Base-by-base conservation (phyloP, 1,140 invertebrate species). In the Meloidogyne floridensis region DNA sequence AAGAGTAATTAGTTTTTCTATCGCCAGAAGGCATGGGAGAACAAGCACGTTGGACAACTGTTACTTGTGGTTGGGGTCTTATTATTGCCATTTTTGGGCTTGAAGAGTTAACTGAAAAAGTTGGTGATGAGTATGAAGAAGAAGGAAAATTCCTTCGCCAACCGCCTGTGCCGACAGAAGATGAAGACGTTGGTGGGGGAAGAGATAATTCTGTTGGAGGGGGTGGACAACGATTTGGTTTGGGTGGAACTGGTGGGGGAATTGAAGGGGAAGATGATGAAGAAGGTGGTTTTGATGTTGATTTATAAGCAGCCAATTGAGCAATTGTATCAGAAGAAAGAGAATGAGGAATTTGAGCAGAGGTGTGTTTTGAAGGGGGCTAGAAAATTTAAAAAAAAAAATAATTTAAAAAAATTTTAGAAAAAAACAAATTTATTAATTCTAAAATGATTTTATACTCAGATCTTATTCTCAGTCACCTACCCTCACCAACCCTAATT, bases 71-170 rank as follows among this genome's bases (percentile, higher is more conserved):
- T 69, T 86, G 85, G 4, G 85, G 85, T 13, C 85, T 72, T 5
- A 87, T 85, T 74, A 86, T 79, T 11, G 86, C 84, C 9, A 87
- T 77, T 70, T 87, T 86, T n/a, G 85, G 77, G 6, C 0, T 65
- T 18, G 76, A 47, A 10, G 65, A 54, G 3, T 2, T 2, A n/a
- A 54, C 72, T 51, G 65, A 65, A 8, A 65, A 59, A 20, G 11
- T 47, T 59, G 70, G 73, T 43, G 80, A 59, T 69, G 56, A 82
- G 59, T 70, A 56, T 51, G 81, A 72, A 47, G 54, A 65, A 59
- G 79, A n/a, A 51, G 80, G 53, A 72, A 43, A 47, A 53, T 15
- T 59, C 10, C 53, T 72, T 13, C 80, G 42, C n/a, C 59, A 56
- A 43, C 75, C 13, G 11, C 8, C 65, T 15, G 47, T 47, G 4